A percentile compares a stretch with the other conserved stretches of the same genome.
Evolutionary conservation across 2,888 invertebrate species (phyloP).

Genomic region (Ellobium chinense): DNA sequence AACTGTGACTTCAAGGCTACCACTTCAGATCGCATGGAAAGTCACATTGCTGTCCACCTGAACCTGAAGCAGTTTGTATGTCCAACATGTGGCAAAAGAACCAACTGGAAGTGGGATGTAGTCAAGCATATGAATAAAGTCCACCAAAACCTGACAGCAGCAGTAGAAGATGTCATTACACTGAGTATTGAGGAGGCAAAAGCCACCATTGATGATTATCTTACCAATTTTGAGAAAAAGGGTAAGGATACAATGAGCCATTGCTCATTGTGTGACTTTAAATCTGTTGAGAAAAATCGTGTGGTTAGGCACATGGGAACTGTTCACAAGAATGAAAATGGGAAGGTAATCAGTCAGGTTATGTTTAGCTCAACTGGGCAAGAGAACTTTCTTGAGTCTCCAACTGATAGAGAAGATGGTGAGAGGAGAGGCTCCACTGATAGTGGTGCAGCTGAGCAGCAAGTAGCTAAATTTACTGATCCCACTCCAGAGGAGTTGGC

Average conservation of each 20-base stretch:
- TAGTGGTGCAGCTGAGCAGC: not conserved
- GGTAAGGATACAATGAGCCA: conserved; percentile 11
- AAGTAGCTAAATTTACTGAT: conserved; percentile 20
- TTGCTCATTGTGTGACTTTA: conserved; percentile 42
- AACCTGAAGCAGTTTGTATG: conserved; percentile 76
- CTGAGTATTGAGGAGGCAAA: conserved; percentile 72
- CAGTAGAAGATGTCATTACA: conserved; percentile 65
- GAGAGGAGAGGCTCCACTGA: not conserved
- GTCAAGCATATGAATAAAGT: conserved; percentile 74
- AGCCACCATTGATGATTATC: conserved; percentile 71
- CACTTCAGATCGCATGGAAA: conserved; percentile 72
- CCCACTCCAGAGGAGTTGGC: conserved; percentile 38
- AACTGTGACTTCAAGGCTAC: conserved; percentile 67
- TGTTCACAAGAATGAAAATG: conserved; percentile 36
- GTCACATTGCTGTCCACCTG: conserved; percentile 74
- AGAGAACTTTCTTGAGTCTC: not conserved
- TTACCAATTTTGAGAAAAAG: conserved; percentile 55
- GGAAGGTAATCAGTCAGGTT: conserved; percentile 18
- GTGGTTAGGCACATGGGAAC: conserved; percentile 29
- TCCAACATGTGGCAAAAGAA: conserved; percentile 74
- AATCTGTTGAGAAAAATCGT: conserved; percentile 27
- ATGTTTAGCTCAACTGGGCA: not conserved
- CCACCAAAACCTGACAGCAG: conserved; percentile 55
- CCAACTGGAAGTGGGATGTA: conserved; percentile 78
- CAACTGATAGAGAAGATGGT: not conserved